Percentiles rank a stretch among this genome's conserved stretches.
Conservation (phyloP, 2,797 vertebrate species). For the Uromys caudimaculatus region DNA sequence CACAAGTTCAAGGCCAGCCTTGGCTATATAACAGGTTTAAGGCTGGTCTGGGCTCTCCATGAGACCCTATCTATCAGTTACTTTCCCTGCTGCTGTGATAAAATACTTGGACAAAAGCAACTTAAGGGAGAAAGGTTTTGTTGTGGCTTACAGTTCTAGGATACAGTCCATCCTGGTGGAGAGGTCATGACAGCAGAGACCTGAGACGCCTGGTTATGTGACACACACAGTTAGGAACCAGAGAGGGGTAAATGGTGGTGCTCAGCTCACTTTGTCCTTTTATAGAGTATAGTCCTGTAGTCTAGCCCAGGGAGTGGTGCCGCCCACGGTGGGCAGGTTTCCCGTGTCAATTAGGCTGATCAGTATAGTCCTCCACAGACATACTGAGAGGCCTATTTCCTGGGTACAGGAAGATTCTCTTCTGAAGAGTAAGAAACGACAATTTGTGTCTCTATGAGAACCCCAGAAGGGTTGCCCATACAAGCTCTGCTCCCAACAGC, state of each 20-base stretch:
- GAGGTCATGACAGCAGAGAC: too few relatives aligned
- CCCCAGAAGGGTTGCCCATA: background rate
- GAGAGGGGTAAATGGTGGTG: background rate
- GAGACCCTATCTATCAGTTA: background rate
- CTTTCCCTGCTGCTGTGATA: background rate
- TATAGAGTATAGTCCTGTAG: background rate
- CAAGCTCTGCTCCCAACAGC: background rate
- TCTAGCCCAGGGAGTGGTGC: background rate
- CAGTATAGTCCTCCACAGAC: background rate
- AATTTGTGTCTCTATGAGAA: background rate
- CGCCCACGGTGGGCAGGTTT: background rate
- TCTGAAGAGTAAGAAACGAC: background rate
- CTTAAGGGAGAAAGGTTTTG: background rate
- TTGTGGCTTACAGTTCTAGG: background rate
- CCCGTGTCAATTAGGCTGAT: background rate
- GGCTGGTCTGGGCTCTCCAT: background rate
- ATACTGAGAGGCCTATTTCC: background rate
- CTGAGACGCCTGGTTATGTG: background rate
- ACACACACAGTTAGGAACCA: background rate
- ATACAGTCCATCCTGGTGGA: background rate
- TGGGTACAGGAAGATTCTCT: background rate
- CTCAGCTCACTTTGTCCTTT: background rate
- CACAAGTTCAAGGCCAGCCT: background rate
- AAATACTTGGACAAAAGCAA: too few relatives aligned
- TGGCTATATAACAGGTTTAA: background rate